phyloP scores from a whole-genome alignment of 1,140 invertebrate genomes.

The Drosophila ambigua region DNA sequence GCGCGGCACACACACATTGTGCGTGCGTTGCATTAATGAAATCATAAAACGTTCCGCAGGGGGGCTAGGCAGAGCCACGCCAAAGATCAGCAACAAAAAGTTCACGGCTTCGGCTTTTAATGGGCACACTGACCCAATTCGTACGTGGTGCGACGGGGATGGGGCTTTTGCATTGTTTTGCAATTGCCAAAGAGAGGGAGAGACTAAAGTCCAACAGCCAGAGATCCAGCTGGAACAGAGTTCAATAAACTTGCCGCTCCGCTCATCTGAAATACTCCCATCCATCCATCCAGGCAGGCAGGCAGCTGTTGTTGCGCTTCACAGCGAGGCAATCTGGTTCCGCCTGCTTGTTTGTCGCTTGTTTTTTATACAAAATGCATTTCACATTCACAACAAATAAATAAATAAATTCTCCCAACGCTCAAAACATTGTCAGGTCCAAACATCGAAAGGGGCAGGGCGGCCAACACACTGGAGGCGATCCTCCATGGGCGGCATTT shows the following conservation, averaged over 20 bases:
- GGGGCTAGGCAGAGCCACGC: background rate
- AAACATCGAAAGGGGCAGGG: conserved; percentile 42
- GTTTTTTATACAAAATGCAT: conserved; percentile 65
- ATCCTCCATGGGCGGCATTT: conserved; percentile 29
- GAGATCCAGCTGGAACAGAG: conserved; percentile 2
- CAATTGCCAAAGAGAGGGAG: conserved; percentile 33
- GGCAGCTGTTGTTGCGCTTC: conserved; percentile 71
- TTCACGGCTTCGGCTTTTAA: conserved; percentile 59
- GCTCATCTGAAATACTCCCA: conserved; percentile 37
- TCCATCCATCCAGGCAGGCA: conserved; percentile 44
- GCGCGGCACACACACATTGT: conserved; percentile 4
- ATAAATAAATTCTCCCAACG: conserved; percentile 55
- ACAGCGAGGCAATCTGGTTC: conserved; percentile 53
- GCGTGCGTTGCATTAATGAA: conserved; percentile 70
- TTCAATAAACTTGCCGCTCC: conserved; percentile 61
- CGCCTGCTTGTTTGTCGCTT: conserved; percentile 58
- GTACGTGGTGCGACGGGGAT: background rate
- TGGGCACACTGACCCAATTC: conserved; percentile 61
- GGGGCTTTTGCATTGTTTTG: conserved; percentile 63
- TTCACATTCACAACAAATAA: conserved; percentile 67
- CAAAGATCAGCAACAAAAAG: conserved; percentile 62
- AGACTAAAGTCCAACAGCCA: background rate
- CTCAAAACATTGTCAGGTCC: conserved; percentile 75
- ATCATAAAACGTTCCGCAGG: conserved; percentile 7
- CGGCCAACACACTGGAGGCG: background rate